phyloP scores from a whole-genome alignment of 2,797 vertebrate species.

The Stomatorhinus walkeri region DNA sequence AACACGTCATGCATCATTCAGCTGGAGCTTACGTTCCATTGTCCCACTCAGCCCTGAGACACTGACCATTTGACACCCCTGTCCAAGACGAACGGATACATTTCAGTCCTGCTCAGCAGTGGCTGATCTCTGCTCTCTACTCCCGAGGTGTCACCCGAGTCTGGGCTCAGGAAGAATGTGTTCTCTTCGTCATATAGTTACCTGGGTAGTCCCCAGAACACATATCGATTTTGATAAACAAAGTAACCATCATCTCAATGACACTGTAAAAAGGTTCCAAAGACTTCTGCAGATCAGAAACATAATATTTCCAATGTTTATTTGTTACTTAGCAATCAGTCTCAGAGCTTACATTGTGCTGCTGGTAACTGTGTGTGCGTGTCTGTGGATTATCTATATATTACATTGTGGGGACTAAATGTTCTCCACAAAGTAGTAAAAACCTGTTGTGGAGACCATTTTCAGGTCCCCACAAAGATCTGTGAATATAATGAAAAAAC shows the following conservation, averaged over 20 bases:
- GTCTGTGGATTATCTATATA: background rate
- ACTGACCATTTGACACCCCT: slow-evolving; percentile 7
- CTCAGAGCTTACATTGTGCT: background rate
- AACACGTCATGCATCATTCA: slow-evolving; percentile 13
- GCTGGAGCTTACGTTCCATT: background rate
- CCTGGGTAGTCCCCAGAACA: background rate
- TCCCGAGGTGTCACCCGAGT: background rate
- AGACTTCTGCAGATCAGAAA: background rate
- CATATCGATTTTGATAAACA: slow-evolving; percentile 40
- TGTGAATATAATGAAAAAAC: no score
- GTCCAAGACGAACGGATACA: background rate
- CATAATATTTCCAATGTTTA: background rate
- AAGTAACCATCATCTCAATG: slow-evolving; percentile 11
- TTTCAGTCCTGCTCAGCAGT: slow-evolving; percentile 5
- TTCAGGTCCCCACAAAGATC: background rate
- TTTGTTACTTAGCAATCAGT: background rate
- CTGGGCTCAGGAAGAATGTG: background rate
- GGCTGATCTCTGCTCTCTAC: slow-evolving; percentile 15
- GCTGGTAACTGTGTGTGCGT: background rate
- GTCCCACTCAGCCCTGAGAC: background rate
- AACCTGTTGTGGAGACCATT: background rate
- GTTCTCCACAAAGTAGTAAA: background rate
- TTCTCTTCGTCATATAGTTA: slow-evolving; percentile 3
- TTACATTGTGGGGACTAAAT: background rate
- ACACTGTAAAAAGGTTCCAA: background rate